phyloP scores from a whole-genome alignment of 2,888 invertebrate genomes.

The Dorcus parallelipipedus region DNA sequence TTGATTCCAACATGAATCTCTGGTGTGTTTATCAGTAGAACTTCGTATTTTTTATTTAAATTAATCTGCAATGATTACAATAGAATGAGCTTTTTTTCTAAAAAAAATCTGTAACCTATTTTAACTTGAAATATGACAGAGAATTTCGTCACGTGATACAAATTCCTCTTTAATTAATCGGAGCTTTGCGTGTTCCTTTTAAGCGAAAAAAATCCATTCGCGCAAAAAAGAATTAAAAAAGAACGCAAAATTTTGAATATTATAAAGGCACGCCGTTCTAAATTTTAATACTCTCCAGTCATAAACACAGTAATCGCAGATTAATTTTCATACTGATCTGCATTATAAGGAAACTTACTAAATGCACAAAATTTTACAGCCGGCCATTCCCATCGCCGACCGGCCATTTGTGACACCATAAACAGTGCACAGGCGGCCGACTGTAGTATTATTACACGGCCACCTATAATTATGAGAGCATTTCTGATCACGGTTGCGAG shows the following conservation, averaged over 20 bases:
- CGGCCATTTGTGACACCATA: background rate
- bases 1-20: no score
- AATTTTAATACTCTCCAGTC: background rate
- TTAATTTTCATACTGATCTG: conserved; percentile 27
- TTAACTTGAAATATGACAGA: no score
- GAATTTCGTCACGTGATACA: no score
- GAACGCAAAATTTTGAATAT: background rate
- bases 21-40: no score
- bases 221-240: no score
- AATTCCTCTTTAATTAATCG: no score
- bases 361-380: conserved; percentile 18
- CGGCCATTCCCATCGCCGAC: background rate
- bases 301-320: conserved; percentile 19
- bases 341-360: conserved; percentile 21
- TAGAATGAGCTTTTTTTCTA: no score
- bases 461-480: conserved; percentile 31
- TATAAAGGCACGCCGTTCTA: background rate
- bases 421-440: conserved; percentile 3
- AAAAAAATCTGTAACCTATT: no score
- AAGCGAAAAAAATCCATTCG: no score
- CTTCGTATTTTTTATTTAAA: no score
- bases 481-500: conserved; percentile 30
- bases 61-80: no score
- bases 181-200: no score
- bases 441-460: conserved; percentile 27